Evolutionary conservation across 2,888 invertebrate species (phyloP).

Genomic region (Drosophila monieri): DNA sequence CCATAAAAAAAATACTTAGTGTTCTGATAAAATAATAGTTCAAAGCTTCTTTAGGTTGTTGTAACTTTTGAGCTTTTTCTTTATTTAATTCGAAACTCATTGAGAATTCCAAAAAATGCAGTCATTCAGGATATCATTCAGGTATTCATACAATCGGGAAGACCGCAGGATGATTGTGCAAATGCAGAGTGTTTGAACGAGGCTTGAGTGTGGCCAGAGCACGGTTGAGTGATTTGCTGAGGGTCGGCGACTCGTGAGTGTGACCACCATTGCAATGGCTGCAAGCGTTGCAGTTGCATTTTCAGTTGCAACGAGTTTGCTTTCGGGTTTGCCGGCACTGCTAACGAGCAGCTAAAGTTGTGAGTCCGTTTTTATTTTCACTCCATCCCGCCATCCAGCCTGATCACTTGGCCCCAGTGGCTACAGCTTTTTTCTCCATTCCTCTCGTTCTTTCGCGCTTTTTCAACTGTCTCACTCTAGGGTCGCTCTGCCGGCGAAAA

Average conservation of each 20-base stretch:
- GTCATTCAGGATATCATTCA: conserved; percentile 15
- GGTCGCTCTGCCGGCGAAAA: conserved; percentile 33
- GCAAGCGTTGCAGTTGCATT: conserved; percentile 33
- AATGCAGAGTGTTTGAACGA: conserved; percentile 37
- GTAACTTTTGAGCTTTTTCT: background rate
- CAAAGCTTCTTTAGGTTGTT: background rate
- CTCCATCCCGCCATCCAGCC: background rate
- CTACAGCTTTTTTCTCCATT: background rate
- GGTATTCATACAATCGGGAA: conserved; percentile 26
- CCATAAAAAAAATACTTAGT: background rate
- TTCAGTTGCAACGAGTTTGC: conserved; percentile 14
- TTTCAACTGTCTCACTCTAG: conserved; percentile 6
- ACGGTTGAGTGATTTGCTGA: conserved; percentile 36
- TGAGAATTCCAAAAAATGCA: too few relatives aligned
- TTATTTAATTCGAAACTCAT: background rate
- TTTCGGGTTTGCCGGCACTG: conserved; percentile 7
- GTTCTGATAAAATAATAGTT: background rate
- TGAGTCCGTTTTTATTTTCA: background rate
- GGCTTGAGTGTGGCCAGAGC: conserved; percentile 48
- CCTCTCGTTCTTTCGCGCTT: background rate
- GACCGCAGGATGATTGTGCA: conserved; percentile 41
- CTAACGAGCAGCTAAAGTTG: conserved; percentile 45
- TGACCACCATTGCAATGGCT: conserved; percentile 42
- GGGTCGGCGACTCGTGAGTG: conserved; percentile 42
- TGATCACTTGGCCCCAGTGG: conserved; percentile 1